Evolutionary conservation across 2,888 invertebrate species (phyloP), one percentile per base, ranked within the genome.

Genomic region (Temnothorax ravouxi): DNA sequence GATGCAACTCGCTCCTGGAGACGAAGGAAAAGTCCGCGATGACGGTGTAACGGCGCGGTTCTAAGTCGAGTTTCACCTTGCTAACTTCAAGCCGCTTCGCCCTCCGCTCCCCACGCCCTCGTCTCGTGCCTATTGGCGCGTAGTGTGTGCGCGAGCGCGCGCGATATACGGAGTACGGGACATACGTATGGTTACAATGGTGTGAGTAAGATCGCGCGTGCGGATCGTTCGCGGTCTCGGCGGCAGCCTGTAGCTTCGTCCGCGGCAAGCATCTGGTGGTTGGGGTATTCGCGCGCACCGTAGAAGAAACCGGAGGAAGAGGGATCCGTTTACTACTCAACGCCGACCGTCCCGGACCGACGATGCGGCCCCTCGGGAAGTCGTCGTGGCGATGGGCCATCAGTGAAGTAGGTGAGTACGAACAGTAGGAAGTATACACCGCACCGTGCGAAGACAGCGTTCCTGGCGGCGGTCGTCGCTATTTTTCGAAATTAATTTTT

Each of bases 331-430:
- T 25, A 25, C 44, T 18, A 25, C 44, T 21, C 38, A 50, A 52
- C 50, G 61, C 21, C 11, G n/a, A n/a, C n/a, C 34, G n/a, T 4
- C 11, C 56, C 34, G 21, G 25, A 59, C 13, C 15, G 66, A n/a
- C 76, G 74, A 89, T 89, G 88, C 56, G 54, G 29, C 66, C n/a
- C 21, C 44, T 25, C 54, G 41, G 81, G 29, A 56, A 34, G 21
- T n/a, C 21, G 3, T 56, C 47, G 29, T 29, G 25, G 18, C 75
- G 75, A 74, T 80, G 61, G 62, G 2, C 21, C 34, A 21, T 38
- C 54, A 81, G 64, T 21, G 66, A 62, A 15, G 84, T 74, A 34
- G 86, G 89, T 89, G 66, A 86, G 89, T 67, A 29, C 52, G 3
- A 25, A 61, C 71, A 21, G 25, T 25, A 25, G 13, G 1, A 56